A percentile compares a stretch with the other conserved stretches of the same genome.
Evolutionary conservation across 2,113 vertebrate species (phyloP).

Genomic region (Oryzias woworae): DNA sequence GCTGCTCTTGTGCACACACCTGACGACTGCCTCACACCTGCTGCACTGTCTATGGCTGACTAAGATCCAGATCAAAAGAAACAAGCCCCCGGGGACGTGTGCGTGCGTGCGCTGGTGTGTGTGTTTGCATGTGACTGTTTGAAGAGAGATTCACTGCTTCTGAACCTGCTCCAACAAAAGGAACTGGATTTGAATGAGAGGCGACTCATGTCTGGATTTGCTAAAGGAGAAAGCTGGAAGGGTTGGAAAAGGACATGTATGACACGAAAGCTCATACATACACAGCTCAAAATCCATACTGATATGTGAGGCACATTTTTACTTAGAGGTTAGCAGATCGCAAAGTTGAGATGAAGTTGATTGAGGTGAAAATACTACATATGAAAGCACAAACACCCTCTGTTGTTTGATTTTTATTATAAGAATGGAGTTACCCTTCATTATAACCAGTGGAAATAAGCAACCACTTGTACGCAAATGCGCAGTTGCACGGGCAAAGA

Average conservation of each 20-base stretch:
- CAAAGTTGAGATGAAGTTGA: too few relatives aligned
- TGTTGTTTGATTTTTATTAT: slow-evolving; percentile 5
- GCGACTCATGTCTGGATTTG: slow-evolving; percentile 53
- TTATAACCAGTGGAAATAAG: slow-evolving; percentile 33
- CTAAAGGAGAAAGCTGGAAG: slow-evolving; percentile 12
- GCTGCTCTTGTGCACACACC: slow-evolving; percentile 59
- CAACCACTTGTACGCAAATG: slow-evolving; percentile 35
- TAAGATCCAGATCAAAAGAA: slow-evolving; percentile 69
- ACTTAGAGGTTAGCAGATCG: background rate
- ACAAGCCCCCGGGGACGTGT: slow-evolving; percentile 43
- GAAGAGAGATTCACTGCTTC: slow-evolving; percentile 49
- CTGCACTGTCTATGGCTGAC: slow-evolving; percentile 65
- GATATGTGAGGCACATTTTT: slow-evolving; percentile 3
- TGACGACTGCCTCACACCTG: slow-evolving; percentile 84
- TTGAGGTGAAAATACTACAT: too few relatives aligned
- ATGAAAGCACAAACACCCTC: too few relatives aligned
- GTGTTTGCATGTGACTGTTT: slow-evolving; percentile 43
- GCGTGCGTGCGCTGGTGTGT: slow-evolving; percentile 40
- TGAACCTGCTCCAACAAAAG: slow-evolving; percentile 55
- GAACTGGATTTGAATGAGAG: slow-evolving; percentile 53
- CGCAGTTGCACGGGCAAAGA: slow-evolving; percentile 28
- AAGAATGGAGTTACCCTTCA: slow-evolving; percentile 21
- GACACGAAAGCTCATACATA: slow-evolving; percentile 6
- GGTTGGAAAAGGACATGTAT: slow-evolving; percentile 18
- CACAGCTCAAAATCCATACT: background rate